Base-by-base conservation (phyloP, 35 echinoderm and acorn worm genomes). In the Anneissia japonica region DNA sequence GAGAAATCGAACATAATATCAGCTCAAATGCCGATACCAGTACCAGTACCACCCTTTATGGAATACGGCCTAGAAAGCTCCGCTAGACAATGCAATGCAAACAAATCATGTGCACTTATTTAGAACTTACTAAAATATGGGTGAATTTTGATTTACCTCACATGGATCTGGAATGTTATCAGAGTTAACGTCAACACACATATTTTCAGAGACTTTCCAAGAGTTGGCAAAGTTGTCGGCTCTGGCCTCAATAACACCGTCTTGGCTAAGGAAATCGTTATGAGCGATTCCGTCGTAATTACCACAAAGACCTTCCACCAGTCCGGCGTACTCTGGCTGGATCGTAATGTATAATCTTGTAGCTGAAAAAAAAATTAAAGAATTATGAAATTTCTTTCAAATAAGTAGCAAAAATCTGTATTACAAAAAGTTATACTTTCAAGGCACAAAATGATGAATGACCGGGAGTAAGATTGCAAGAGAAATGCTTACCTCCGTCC, bases 301-400 rank as follows among this genome's bases (percentile, higher is more conserved):
- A 77, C 75, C 75, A 37, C 75, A 77, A 16, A 77, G 21, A 10
- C 75, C 75, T 35, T 35, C 6, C 26, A 77, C 19, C 30, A 38
- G 76, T 38, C 84, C 84, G 16, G 38, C 31, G 37, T 75, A 86
- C 34, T 86, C 37, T 9, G 84, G 84, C 7, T 55, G 39, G 38
- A 86, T 39, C 38, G 72, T 86, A 38, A 86, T 86, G 84, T 86
- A 86, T 26, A 86, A 23, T 30, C 84, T 34, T 31, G 84, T 86
- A 28, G 84, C 84, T 86, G 56, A 40, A 43, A 34, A 30, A 3
- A 77, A 39, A 76, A 86, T 0, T 29, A 76, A 73, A 74, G 4
- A 14, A 21, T 31, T 75, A 38, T 37, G 9, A 31, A n/a, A n/a
- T n/a, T n/a, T n/a, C n/a, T n/a, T n/a, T 56, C 11, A 13, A 11